These are phyloP conservation scores for Ormyrus pomaceus DNA, from an alignment of 2,888 invertebrate species.

Conservation along the genomic window DNA sequence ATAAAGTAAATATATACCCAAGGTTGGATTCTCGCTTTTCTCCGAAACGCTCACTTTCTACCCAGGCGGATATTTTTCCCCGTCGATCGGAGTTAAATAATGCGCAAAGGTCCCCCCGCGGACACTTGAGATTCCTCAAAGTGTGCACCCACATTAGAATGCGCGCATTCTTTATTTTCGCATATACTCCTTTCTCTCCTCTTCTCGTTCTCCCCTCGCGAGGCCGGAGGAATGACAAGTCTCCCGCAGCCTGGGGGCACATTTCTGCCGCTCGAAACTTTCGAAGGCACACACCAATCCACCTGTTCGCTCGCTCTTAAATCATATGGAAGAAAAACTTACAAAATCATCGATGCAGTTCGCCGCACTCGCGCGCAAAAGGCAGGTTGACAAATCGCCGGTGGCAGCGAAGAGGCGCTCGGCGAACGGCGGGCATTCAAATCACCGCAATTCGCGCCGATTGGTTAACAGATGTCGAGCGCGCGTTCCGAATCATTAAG, in stretches of 20 bases:
- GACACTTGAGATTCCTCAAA: slow-evolving; percentile 65
- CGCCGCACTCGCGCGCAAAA: not conserved
- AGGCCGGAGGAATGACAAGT: slow-evolving; percentile 30
- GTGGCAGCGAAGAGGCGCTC: not conserved
- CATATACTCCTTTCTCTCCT: not conserved
- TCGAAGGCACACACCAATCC: no score
- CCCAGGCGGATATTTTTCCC: no score
- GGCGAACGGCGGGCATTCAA: slow-evolving; percentile 61
- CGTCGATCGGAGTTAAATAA: no score
- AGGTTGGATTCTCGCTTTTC: no score
- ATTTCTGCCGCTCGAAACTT: no score
- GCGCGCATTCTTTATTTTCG: slow-evolving; percentile 48
- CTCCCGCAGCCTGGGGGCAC: not conserved
- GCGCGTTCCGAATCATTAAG: slow-evolving; percentile 38
- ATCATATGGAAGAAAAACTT: slow-evolving; percentile 1
- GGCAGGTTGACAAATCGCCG: slow-evolving; percentile 44
- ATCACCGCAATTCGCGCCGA: slow-evolving; percentile 59
- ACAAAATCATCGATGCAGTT: slow-evolving; percentile 28
- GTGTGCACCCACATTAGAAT: slow-evolving; percentile 63
- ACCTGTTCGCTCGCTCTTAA: no score
- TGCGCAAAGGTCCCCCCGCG: not conserved
- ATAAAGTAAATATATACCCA: no score
- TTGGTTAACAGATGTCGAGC: slow-evolving; percentile 43
- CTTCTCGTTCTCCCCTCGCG: not conserved
- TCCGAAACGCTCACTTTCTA: no score